Base-by-base conservation (phyloP, 2,113 vertebrate species). In the Chrysochloris asiatica region DNA sequence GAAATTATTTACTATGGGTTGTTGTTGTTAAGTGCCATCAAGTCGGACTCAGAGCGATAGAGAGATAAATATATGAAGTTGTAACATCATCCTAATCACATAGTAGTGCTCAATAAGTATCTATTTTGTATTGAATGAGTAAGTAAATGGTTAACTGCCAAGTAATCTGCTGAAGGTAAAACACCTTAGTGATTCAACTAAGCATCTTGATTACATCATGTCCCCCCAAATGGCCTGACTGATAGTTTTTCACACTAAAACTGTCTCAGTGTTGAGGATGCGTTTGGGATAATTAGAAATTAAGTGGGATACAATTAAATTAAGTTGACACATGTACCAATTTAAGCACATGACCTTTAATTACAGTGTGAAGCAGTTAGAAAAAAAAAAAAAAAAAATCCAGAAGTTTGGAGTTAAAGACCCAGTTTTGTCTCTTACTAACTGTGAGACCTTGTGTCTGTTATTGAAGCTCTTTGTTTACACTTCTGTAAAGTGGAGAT, bases 221-320 rank as follows among this genome's bases (percentile, higher is more conserved):
- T 56, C 8, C 10, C 38, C 36, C 61, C 71, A 79, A 59, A n/a
- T 13, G 75, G 24, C 24, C 11, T 85, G 33, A 48, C 59, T 76
- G 43, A n/a, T n/a, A n/a, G n/a, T 43, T 56, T 9, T 13, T 3
- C 2, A 9, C 26, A 16, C 1, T 54, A 30, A 30, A 90, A 83
- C 33, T 69, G 11, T 19, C 28, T 41, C 19, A 48, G 21, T 82
- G 73, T 28, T 69, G 36, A 47, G 16, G 45, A 41, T 28, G 0
- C 50, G 43, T 91, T 48, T 91, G 88, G 63, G 45, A 71, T 14
- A 65, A 38, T 50, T 72, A 45, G 73, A 92, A 73, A 88, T 54
- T 63, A 86, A 52, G 22, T 63, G 28, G 56, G 33, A 71, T 76
- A 92, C 93, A n/a, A n/a, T n/a, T n/a, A n/a, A n/a, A n/a, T 88